Evolutionary conservation across 1,140 invertebrate species (phyloP).

Genomic region (Reticulitermes speratus): DNA sequence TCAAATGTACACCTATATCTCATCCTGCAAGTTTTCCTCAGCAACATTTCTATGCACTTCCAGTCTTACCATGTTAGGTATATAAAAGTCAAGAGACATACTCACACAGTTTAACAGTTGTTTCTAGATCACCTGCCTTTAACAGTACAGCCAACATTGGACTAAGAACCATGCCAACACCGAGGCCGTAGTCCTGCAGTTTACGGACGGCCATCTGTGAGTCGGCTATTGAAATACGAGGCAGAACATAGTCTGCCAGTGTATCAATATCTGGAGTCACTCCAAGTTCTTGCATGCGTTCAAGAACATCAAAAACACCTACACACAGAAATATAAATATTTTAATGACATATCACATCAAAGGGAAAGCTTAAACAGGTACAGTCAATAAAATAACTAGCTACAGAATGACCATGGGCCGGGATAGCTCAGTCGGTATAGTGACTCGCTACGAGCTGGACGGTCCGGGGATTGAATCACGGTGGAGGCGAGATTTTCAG

Average conservation of each 20-base stretch:
- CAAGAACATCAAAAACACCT: conserved; percentile 53
- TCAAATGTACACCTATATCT: too few species aligned
- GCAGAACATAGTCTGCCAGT: conserved; percentile 52
- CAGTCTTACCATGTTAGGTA: too few species aligned
- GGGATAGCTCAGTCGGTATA: too few species aligned
- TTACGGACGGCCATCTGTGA: conserved; percentile 51
- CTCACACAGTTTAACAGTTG: conserved; percentile 50
- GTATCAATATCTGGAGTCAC: conserved; percentile 51
- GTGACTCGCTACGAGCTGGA: too few species aligned
- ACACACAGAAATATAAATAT: conserved; percentile 31
- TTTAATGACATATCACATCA: too few species aligned
- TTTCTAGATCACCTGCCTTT: conserved; percentile 47
- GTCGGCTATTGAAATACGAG: conserved; percentile 51
- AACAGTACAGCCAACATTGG: conserved; percentile 53
- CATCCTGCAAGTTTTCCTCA: too few species aligned
- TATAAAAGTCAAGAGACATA: conserved; percentile 27
- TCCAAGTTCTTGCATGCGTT: conserved; percentile 51
- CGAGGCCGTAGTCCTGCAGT: conserved; percentile 48
- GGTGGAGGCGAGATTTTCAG: too few species aligned
- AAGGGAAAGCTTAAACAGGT: too few species aligned
- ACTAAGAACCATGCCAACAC: conserved; percentile 45
- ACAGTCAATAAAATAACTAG: too few species aligned
- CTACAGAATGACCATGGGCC: too few species aligned
- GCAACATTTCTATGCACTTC: too few species aligned
- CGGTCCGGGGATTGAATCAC: too few species aligned